Conservation (phyloP, 2,888 invertebrate species). For the Chromoteleia sp. region DNA sequence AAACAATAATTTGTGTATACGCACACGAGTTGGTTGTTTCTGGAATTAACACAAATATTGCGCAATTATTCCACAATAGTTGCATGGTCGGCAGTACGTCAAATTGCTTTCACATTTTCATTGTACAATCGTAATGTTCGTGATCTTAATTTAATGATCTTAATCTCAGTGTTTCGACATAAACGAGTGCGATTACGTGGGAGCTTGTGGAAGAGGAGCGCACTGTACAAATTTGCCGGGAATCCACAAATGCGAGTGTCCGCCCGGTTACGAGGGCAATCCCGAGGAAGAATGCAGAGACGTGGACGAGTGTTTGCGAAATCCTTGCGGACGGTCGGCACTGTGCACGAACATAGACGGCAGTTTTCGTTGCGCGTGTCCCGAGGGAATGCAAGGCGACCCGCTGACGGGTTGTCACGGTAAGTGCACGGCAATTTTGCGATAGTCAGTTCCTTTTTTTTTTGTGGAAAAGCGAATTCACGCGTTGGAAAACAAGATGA, state of each 20-base stretch:
- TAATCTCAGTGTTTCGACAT: constrained; percentile 90
- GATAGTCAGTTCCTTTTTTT: neutral
- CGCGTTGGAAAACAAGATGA: constrained; percentile 8
- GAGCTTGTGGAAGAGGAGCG: constrained; percentile 92
- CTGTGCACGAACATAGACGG: constrained; percentile 92
- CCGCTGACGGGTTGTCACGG: constrained; percentile 91
- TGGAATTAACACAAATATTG: no score
- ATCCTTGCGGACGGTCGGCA: constrained; percentile 92
- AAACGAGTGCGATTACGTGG: constrained; percentile 91
- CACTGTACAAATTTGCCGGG: constrained; percentile 92
- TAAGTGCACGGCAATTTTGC: constrained; percentile 82
- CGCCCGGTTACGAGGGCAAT: constrained; percentile 92
- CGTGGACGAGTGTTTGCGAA: constrained; percentile 90
- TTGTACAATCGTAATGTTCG: no score
- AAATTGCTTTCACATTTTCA: no score
- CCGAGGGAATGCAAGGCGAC: constrained; percentile 93
- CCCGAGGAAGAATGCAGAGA: constrained; percentile 91
- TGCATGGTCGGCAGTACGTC: no score
- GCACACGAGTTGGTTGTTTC: no score
- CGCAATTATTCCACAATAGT: no score
- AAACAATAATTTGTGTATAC: no score
- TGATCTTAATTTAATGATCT: neutral
- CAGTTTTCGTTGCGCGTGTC: constrained; percentile 92
- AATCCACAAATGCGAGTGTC: constrained; percentile 93
- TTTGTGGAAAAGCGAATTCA: constrained; percentile 15